Base-by-base conservation (phyloP, 2,797 vertebrate species). In the Alouatta caraya region DNA sequence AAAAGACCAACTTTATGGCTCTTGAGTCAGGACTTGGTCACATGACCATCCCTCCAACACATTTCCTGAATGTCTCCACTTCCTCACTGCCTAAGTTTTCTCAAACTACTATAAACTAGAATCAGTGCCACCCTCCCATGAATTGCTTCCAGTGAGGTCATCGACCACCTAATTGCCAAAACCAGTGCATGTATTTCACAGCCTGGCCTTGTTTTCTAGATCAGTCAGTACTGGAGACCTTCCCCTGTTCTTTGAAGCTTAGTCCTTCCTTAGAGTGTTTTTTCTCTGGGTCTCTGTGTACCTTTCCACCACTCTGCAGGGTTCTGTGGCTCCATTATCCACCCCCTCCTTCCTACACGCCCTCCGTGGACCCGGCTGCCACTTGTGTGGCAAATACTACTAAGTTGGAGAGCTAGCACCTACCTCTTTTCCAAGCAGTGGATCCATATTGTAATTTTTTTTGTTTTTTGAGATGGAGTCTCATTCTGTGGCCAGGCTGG, bases 81-180 rank as follows among this genome's bases (percentile, higher is more conserved):
- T 92, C 64, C 92, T 92, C 78, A 70, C 93, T 95, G 89, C 72
- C 55, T 37, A 64, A 89, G 80, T 26, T 26, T 57, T 33, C 22
- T 46, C 26, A 39, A 93, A 39, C 26, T 22, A 46, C 11, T 13
- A 4, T 44, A 85, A 84, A 82, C 55, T 59, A 48, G 28, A 88
- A 61, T 37, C n/a, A 48, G 10, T 17, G 30, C 83, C 52, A 90
- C 52, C 52, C 14, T 48, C 80, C 82, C n/a, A 33, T 17, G 39
- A 67, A 28, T 42, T 37, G 22, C n/a, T 28, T 50, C 61, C 85
- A 76, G 0, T 28, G 80, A 92, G 37, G 37, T 78, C 55, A 90
- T n/a, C 21, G 1, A 0, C 80, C 46, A 59, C 37, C 57, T 17
- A 21, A 9, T 19, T 52, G 39, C 76, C 50, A 33, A 44, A 88